phyloP scores from a whole-genome alignment of 2,888 invertebrate species.

The Operophtera brumata region DNA sequence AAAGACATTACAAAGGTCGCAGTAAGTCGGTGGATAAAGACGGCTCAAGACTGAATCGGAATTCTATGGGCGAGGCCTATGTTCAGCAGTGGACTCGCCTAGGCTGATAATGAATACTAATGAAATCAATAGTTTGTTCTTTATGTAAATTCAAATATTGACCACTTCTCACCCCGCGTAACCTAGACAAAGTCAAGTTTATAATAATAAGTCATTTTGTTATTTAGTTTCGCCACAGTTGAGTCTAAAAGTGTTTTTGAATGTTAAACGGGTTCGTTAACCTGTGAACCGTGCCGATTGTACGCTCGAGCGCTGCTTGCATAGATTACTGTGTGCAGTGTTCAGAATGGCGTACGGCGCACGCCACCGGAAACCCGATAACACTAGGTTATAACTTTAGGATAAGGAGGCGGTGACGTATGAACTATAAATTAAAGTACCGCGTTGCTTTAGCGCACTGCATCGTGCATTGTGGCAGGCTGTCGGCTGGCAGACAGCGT shows the following conservation, averaged over 20 bases:
- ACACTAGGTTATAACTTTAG: conserved; percentile 10
- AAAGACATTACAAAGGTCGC: no score
- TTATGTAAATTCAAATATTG: conserved; percentile 24
- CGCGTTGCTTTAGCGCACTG: conserved; percentile 24
- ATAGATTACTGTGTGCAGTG: conserved; percentile 43
- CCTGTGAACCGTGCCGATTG: conserved; percentile 29
- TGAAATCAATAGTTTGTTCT: conserved; percentile 13
- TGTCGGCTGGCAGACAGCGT: conserved; percentile 4
- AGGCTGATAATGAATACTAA: no score
- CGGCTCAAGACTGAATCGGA: no score
- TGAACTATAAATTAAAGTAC: conserved; percentile 46
- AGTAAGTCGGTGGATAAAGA: no score
- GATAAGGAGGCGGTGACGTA: conserved; percentile 44
- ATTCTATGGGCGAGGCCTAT: no score
- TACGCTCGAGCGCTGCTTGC: conserved; percentile 37
- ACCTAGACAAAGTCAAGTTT: conserved; percentile 31
- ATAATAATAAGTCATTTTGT: no score
- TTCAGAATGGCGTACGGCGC: conserved; percentile 26
- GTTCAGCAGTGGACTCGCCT: no score
- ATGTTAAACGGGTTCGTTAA: conserved; percentile 49
- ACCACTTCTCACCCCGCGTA: conserved; percentile 10
- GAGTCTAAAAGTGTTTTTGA: conserved; percentile 33
- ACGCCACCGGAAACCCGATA: conserved; percentile 59
- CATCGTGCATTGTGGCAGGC: conserved; percentile 34
- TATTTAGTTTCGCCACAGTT: conserved; percentile 25